Evolutionary conservation across 2,888 invertebrate species (phyloP).

Genomic region (Bembecia ichneumoniformis): DNA sequence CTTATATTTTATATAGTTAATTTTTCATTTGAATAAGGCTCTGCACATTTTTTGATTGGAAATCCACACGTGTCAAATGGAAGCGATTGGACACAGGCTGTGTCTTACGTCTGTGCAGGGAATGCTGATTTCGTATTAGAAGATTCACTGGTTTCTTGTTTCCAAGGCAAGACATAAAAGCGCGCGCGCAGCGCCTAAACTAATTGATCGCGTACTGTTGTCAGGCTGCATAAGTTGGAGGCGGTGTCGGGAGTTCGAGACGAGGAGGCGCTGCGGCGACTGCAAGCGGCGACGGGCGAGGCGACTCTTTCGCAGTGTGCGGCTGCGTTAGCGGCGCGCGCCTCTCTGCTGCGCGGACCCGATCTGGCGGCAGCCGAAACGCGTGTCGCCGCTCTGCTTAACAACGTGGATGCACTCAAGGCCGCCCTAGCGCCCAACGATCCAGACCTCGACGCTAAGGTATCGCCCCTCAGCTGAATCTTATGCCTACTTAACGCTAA

Average conservation of each 20-base stretch:
- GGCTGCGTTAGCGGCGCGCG: constrained; percentile 82
- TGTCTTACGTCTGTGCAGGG: no score
- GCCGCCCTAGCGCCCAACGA: constrained; percentile 72
- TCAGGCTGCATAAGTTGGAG: constrained; percentile 85
- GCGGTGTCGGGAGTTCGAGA: constrained; percentile 85
- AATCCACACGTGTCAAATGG: background rate
- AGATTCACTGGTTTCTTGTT: no score
- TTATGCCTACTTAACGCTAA: no score
- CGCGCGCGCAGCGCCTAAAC: no score
- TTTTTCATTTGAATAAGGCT: no score
- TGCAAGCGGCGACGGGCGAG: constrained; percentile 74
- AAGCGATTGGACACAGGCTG: background rate
- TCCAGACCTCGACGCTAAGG: constrained; percentile 77
- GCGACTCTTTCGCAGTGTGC: constrained; percentile 76
- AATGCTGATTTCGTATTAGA: no score
- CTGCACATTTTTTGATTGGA: no score
- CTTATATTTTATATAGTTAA: no score
- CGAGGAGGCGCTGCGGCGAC: constrained; percentile 74
- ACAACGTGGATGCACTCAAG: constrained; percentile 82
- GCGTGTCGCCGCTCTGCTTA: constrained; percentile 79
- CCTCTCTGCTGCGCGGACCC: constrained; percentile 80
- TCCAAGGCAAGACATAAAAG: no score
- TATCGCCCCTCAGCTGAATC: constrained; percentile 19
- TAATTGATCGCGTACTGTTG: no score
- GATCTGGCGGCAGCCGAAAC: constrained; percentile 88